Conservation (phyloP, 2,797 vertebrate genomes). For the Ctenochaetus hawaiiensis region DNA sequence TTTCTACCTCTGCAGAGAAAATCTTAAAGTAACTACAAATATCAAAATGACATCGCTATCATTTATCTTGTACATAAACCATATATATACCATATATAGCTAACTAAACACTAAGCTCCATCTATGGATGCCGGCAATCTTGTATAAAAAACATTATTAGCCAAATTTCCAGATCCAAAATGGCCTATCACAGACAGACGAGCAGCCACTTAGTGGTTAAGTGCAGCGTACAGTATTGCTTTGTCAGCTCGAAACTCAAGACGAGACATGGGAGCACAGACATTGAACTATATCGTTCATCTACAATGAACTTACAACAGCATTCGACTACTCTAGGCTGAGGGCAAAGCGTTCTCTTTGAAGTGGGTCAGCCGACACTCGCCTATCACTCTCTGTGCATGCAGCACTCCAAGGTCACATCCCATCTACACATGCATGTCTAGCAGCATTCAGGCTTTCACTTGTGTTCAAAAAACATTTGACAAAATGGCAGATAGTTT, state of each 20-base stretch:
- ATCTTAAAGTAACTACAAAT: not conserved
- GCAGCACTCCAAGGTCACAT: constrained; percentile 76
- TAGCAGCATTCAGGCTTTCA: constrained; percentile 32
- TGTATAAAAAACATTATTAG: not conserved
- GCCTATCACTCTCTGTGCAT: constrained; percentile 63
- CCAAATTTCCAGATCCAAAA: constrained; percentile 9
- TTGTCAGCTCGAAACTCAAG: constrained; percentile 12
- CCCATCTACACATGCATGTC: constrained; percentile 42
- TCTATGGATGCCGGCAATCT: not conserved
- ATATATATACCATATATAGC: not conserved
- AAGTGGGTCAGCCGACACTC: constrained; percentile 79
- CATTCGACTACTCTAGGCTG: constrained; percentile 56
- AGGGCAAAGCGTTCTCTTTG: constrained; percentile 68
- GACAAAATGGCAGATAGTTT: constrained; percentile 1
- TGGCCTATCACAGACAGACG: not conserved
- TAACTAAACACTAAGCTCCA: not conserved
- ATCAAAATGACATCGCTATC: not conserved
- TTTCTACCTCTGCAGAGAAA: not conserved
- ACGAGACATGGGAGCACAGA: constrained; percentile 25
- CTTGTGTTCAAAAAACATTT: constrained; percentile 12
- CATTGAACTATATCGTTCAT: constrained; percentile 42
- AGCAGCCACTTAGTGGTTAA: not conserved
- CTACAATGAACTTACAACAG: constrained; percentile 48
- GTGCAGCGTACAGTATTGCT: not conserved
- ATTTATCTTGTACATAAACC: not conserved